Percentiles rank a stretch among this genome's conserved stretches.
Evolutionary conservation across 2,888 invertebrate genomes (phyloP).

Genomic region (Rhorus exstirpatorius): DNA sequence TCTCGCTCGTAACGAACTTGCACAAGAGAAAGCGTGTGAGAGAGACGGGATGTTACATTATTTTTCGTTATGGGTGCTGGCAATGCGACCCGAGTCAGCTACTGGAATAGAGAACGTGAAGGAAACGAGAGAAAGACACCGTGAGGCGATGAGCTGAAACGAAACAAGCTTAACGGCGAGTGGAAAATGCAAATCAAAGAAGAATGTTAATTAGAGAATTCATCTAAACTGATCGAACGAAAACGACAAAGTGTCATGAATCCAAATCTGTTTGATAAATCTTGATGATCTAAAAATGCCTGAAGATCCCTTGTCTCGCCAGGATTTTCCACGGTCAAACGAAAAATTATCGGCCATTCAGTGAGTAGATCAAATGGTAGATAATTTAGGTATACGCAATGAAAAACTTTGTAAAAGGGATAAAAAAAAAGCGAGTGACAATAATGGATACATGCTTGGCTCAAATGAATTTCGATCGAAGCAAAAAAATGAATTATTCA

Average conservation of each 20-base stretch:
- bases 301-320: not conserved
- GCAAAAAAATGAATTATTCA: no score
- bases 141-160: not conserved
- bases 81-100: constrained; percentile 61
- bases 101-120: constrained; percentile 51
- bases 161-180: constrained; percentile 17
- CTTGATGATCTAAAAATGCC: constrained; percentile 15
- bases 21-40: constrained; percentile 29
- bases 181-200: constrained; percentile 72
- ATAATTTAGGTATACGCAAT: no score
- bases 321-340: constrained; percentile 29
- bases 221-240: constrained; percentile 62
- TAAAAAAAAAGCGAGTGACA: no score
- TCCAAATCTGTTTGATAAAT: constrained; percentile 22
- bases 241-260: constrained; percentile 1
- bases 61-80: constrained; percentile 58
- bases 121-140: not conserved
- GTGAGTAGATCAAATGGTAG: no score
- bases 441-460: no score
- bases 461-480: no score
- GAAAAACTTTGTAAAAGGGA: no score
- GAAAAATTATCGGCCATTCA: not conserved
- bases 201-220: constrained; percentile 70
- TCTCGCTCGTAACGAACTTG: constrained; percentile 19
- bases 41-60: constrained; percentile 41